Conservation (phyloP, 2,888 invertebrate genomes). For the Schizotus pectinicornis region DNA sequence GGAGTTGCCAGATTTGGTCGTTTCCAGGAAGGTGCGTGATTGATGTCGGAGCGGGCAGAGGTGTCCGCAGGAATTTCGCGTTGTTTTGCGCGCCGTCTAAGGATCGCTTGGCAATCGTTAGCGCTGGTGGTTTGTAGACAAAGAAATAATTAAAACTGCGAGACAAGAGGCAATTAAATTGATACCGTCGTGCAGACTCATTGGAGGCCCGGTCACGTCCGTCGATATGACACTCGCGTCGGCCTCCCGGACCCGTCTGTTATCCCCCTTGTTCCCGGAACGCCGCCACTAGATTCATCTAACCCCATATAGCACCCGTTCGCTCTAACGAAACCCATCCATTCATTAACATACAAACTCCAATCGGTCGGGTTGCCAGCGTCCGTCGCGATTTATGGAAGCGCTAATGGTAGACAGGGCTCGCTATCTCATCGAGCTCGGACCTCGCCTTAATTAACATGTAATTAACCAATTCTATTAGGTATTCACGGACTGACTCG, state of each 20-base stretch:
- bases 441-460: conserved; percentile 49
- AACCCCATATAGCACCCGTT: conserved; percentile 43
- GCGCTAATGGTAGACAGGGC: conserved; percentile 42
- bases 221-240: conserved; percentile 21
- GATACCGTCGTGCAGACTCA: conserved; percentile 10
- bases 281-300: conserved; percentile 34
- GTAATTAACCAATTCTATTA: conserved; percentile 50
- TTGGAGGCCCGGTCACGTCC: conserved; percentile 15
- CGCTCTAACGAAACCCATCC: conserved; percentile 28
- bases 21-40: no score
- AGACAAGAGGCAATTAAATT: conserved; percentile 12
- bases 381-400: conserved; percentile 42
- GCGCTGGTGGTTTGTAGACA: no score
- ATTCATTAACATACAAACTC: conserved; percentile 51
- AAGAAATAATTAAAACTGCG: no score
- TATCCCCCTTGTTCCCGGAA: conserved; percentile 13
- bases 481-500: conserved; percentile 29
- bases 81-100: no score
- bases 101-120: no score
- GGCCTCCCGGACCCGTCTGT: conserved; percentile 12
- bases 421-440: conserved; percentile 39
- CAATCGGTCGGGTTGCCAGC: conserved; percentile 43
- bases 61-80: no score
- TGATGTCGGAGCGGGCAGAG: no score
- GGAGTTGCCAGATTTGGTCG: no score